Evolutionary conservation across 1,140 invertebrate genomes (phyloP).

Genomic region (Homarus americanus): DNA sequence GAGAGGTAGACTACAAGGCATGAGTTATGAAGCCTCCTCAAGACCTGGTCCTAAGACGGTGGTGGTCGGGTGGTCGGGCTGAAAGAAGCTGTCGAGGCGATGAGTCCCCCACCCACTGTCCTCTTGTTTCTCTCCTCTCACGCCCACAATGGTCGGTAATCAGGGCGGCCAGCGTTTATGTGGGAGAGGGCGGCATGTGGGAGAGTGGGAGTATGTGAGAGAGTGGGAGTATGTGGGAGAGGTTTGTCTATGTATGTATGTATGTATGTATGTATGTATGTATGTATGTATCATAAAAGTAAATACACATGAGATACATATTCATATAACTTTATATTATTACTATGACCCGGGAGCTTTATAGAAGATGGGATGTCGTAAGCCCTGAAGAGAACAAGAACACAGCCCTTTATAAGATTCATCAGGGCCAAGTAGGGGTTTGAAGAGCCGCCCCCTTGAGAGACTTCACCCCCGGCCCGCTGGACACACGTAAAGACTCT

Average conservation of each 20-base stretch:
- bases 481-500: conserved; percentile 29
- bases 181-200: background rate
- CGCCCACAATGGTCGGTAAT: conserved; percentile 54
- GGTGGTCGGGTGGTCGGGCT: conserved; percentile 3
- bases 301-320: background rate
- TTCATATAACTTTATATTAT: background rate
- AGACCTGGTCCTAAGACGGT: conserved; percentile 11
- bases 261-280: conserved; percentile 9
- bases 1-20: background rate
- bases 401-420: background rate
- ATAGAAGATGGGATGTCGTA: background rate
- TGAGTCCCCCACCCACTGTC: conserved; percentile 6
- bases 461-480: conserved; percentile 1
- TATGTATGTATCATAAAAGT: background rate
- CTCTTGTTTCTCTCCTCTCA: conserved; percentile 25
- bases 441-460: background rate
- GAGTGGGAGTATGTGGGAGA: conserved; percentile 18
- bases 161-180: conserved; percentile 20
- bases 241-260: background rate
- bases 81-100: conserved; percentile 45
- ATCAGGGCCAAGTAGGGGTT: background rate
- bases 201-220: conserved; percentile 1
- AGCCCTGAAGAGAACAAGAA: background rate
- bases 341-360: background rate
- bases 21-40: conserved; percentile 11